Percentiles rank a stretch among this genome's conserved stretches.
Evolutionary conservation across 2,888 invertebrate genomes (phyloP).

Genomic region (Chloromyia formosa): DNA sequence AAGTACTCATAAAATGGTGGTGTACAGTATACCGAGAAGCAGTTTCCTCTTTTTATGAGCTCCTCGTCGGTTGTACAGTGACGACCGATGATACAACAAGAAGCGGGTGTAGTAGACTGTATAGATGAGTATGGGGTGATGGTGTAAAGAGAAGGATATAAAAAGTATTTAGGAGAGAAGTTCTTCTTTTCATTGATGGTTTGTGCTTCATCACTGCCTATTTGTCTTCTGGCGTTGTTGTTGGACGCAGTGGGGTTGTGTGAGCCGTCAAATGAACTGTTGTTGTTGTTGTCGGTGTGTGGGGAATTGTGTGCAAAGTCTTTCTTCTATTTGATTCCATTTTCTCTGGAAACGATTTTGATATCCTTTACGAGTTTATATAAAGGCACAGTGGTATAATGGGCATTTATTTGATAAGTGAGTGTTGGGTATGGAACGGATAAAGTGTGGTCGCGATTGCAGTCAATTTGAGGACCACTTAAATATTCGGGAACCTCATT

Average conservation of each 20-base stretch:
- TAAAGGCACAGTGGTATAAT: neutral
- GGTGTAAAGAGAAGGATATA: conserved; percentile 8
- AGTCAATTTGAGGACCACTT: no score
- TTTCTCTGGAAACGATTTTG: neutral
- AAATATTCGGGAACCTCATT: no score
- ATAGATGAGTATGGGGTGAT: conserved; percentile 5
- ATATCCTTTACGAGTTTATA: neutral
- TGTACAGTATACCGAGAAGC: conserved; percentile 31
- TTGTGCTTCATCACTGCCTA: conserved; percentile 12
- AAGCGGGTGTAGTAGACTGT: neutral
- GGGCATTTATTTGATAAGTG: no score
- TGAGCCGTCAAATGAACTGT: neutral
- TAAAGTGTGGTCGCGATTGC: no score
- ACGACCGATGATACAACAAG: conserved; percentile 2
- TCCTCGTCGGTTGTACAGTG: neutral
- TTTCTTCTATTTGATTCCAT: neutral
- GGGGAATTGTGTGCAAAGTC: neutral
- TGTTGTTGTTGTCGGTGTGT: neutral
- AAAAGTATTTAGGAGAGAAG: conserved; percentile 31
- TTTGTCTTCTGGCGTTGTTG: neutral
- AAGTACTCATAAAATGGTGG: conserved; percentile 41
- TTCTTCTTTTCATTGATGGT: conserved; percentile 30
- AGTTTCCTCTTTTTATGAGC: conserved; percentile 38
- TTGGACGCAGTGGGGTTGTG: neutral
- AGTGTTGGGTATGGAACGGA: no score